Evolutionary conservation across 2,797 vertebrate genomes (phyloP).

Genomic region (Epinephelus malabaricus): DNA sequence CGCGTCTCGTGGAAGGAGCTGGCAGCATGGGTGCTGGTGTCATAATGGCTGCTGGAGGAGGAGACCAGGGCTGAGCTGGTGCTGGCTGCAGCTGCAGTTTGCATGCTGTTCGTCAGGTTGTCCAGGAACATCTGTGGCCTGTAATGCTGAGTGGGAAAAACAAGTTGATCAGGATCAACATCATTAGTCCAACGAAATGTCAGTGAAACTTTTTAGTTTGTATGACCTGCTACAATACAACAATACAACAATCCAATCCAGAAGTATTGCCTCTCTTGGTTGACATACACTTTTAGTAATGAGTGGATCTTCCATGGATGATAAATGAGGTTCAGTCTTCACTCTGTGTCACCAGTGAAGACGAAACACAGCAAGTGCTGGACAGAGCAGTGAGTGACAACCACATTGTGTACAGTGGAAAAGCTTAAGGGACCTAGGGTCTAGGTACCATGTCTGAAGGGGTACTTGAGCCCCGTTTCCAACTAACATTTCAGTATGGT

Average conservation of each 20-base stretch:
- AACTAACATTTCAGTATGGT: too few relatives aligned
- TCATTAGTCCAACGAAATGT: neutral
- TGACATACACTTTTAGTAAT: too few relatives aligned
- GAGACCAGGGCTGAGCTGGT: slow-evolving; percentile 89
- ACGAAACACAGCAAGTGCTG: too few relatives aligned
- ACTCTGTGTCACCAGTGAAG: too few relatives aligned
- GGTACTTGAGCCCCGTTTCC: too few relatives aligned
- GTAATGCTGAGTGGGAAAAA: slow-evolving; percentile 89
- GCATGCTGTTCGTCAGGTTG: slow-evolving; percentile 92
- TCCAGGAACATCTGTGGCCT: slow-evolving; percentile 96
- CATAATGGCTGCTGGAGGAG: slow-evolving; percentile 90
- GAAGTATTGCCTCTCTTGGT: too few relatives aligned
- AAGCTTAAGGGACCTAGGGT: too few relatives aligned
- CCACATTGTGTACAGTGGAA: too few relatives aligned
- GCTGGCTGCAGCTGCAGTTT: slow-evolving; percentile 88
- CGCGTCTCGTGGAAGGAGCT: slow-evolving; percentile 88
- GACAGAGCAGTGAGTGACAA: too few relatives aligned
- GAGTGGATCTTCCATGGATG: too few relatives aligned
- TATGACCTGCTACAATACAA: neutral
- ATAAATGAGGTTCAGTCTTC: too few relatives aligned
- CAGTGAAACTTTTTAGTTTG: neutral
- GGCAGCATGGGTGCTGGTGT: slow-evolving; percentile 83
- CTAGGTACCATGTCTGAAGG: too few relatives aligned
- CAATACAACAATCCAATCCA: neutral
- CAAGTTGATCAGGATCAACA: neutral